A percentile compares a stretch with the other conserved stretches of the same genome.
Evolutionary conservation across 2,888 invertebrate genomes (phyloP).

Genomic region (Hirtodrosophila confusa): DNA sequence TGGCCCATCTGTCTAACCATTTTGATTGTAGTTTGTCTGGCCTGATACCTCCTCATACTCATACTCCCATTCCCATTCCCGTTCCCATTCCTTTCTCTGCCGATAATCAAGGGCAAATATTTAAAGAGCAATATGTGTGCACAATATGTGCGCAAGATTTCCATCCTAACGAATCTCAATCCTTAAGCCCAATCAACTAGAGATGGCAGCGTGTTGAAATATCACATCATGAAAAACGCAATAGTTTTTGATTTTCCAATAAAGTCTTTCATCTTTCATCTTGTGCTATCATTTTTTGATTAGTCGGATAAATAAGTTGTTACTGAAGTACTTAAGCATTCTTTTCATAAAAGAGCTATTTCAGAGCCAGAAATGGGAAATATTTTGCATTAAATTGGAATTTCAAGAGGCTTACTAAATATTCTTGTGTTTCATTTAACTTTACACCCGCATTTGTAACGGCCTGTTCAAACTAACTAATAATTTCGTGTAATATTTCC

Average conservation of each 20-base stretch:
- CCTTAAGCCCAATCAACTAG: background rate
- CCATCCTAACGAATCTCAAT: constrained; percentile 2
- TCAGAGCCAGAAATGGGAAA: too few species aligned
- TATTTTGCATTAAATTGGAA: too few species aligned
- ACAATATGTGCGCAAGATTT: constrained; percentile 49
- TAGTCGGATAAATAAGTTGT: too few species aligned
- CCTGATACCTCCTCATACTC: constrained; percentile 5
- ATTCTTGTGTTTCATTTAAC: too few species aligned
- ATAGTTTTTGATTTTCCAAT: background rate
- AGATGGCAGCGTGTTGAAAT: constrained; percentile 3
- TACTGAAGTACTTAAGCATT: too few species aligned
- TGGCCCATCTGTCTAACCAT: constrained; percentile 49
- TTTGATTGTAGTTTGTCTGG: constrained; percentile 65
- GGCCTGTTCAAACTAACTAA: too few species aligned
- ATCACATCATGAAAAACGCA: background rate
- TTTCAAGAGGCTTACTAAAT: too few species aligned
- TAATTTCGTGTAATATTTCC: too few species aligned
- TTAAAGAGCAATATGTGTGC: constrained; percentile 73
- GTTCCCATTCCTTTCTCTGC: constrained; percentile 35
- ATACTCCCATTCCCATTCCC: constrained; percentile 9
- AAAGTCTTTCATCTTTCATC: too few species aligned
- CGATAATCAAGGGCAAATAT: constrained; percentile 83
- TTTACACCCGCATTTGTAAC: too few species aligned
- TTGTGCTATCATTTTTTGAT: too few species aligned
- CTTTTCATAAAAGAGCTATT: too few species aligned